Evolutionary conservation across 1,140 invertebrate species (phyloP).

Genomic region (Samia ricini): DNA sequence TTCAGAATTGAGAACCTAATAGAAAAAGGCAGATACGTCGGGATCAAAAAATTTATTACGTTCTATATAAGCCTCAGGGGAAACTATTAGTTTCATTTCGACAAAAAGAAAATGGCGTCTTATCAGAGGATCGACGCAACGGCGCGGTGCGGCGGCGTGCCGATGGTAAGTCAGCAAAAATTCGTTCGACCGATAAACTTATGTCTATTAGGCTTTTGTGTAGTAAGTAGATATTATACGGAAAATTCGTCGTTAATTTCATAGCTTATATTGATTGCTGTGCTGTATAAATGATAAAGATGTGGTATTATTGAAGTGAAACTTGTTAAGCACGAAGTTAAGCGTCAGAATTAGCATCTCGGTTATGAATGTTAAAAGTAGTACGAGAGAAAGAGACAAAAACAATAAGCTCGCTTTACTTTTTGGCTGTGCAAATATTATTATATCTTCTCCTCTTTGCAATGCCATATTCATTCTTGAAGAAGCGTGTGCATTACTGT

Average conservation of each 20-base stretch:
- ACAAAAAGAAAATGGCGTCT: constrained; percentile 45
- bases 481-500: no score
- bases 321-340: no score
- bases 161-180: constrained; percentile 24
- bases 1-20: constrained; percentile 26
- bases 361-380: no score
- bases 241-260: not conserved
- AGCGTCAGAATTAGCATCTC: no score
- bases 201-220: constrained; percentile 2
- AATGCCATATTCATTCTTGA: no score
- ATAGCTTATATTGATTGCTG: not conserved
- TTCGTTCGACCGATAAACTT: constrained; percentile 17
- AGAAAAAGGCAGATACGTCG: constrained; percentile 47
- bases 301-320: no score
- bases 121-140: constrained; percentile 25
- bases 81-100: constrained; percentile 51
- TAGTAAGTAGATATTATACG: not conserved
- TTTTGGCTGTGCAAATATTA: no score
- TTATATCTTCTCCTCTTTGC: no score
- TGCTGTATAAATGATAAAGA: no score
- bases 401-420: no score
- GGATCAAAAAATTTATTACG: constrained; percentile 54
- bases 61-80: constrained; percentile 40
- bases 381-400: no score
- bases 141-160: not conserved